Evolutionary conservation across 2,113 vertebrate species (phyloP).

Genomic region (Morone chrysops): DNA sequence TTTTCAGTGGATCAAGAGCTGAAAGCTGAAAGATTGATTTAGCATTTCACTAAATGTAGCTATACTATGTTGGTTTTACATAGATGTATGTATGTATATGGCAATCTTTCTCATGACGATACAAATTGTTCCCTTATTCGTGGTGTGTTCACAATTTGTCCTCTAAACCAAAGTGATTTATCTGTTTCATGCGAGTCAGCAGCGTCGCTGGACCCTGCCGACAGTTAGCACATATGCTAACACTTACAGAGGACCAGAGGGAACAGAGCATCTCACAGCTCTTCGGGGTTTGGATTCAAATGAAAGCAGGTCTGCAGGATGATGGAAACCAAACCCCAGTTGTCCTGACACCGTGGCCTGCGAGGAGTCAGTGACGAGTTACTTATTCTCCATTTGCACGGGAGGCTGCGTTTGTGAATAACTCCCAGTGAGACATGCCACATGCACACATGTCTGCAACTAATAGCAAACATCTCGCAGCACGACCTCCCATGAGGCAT

Average conservation of each 20-base stretch:
- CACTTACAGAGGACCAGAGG: slow-evolving; percentile 26
- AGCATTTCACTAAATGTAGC: too few species aligned
- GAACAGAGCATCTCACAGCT: slow-evolving; percentile 10
- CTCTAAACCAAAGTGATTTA: not conserved
- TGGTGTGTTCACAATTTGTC: not conserved
- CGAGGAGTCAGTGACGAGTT: not conserved
- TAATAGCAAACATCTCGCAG: not conserved
- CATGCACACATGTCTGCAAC: not conserved
- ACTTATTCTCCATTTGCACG: not conserved
- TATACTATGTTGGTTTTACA: too few species aligned
- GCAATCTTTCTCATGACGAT: not conserved
- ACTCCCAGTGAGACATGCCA: not conserved
- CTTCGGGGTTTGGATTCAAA: slow-evolving; percentile 27
- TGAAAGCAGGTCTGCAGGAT: slow-evolving; percentile 28
- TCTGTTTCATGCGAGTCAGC: not conserved
- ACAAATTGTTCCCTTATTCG: too few species aligned
- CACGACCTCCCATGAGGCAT: not conserved
- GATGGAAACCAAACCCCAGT: slow-evolving; percentile 27
- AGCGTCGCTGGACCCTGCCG: not conserved
- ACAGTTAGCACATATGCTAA: slow-evolving; percentile 40
- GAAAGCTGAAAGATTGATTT: too few species aligned
- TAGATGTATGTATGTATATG: not conserved
- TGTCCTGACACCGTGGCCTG: slow-evolving; percentile 4
- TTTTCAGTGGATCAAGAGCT: too few species aligned
- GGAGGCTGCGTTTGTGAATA: not conserved